phyloP scores from a whole-genome alignment of 2,113 vertebrate species.

The Paramisgurnus dabryanus region DNA sequence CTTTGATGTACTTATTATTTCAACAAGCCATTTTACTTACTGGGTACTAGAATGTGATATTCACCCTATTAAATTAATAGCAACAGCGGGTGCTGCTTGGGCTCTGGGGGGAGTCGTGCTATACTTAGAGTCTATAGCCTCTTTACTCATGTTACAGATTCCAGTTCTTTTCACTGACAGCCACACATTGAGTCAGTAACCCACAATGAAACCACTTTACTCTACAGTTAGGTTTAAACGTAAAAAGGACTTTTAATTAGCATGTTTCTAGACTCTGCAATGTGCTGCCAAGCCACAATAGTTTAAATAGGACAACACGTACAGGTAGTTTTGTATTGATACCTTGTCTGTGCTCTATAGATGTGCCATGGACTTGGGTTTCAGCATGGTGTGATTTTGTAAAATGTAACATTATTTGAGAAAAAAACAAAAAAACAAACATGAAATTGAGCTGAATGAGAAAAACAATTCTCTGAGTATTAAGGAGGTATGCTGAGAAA shows the following conservation, averaged over 20 bases:
- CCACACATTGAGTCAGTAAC: conserved; percentile 52
- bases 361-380: too few species aligned
- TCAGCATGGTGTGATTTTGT: too few species aligned
- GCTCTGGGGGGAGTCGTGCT: conserved; percentile 64
- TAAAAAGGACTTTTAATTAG: neutral
- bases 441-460: neutral
- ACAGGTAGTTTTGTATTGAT: too few species aligned
- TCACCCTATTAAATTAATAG: conserved; percentile 1
- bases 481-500: conserved; percentile 51
- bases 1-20: neutral
- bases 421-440: neutral
- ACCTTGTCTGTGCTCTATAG: too few species aligned
- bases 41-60: neutral
- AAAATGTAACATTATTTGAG: too few species aligned
- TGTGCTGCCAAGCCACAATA: conserved; percentile 1
- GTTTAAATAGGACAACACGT: neutral
- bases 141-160: conserved; percentile 68
- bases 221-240: neutral
- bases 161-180: conserved; percentile 39
- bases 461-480: conserved; percentile 26
- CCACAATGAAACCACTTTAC: conserved; percentile 16
- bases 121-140: conserved; percentile 70
- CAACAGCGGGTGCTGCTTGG: conserved; percentile 36
- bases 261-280: neutral
- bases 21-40: neutral